These are phyloP conservation scores for Apeltes quadracus DNA, from an alignment of 2,113 vertebrate species.

Conservation along the genomic window DNA sequence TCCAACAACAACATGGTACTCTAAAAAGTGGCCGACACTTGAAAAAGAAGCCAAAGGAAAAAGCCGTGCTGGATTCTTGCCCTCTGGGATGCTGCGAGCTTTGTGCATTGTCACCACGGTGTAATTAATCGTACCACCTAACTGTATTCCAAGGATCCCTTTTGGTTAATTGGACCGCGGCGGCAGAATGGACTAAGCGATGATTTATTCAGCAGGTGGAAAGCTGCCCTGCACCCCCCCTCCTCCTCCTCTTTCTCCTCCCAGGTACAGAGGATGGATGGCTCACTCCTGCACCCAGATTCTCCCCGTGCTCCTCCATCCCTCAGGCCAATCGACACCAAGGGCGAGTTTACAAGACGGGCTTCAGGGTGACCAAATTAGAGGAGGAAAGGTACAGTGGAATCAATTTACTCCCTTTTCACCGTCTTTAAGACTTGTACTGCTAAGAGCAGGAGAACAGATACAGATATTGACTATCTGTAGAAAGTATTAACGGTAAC, in stretches of 20 bases:
- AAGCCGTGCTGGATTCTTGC: conserved; percentile 34
- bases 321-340: conserved; percentile 59
- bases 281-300: conserved; percentile 41
- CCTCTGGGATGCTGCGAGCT: conserved; percentile 59
- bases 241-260: background rate
- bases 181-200: conserved; percentile 64
- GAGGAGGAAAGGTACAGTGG: conserved; percentile 38
- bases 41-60: conserved; percentile 43
- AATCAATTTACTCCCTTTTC: conserved; percentile 44
- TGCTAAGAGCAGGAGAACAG: conserved; percentile 21
- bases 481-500: conserved; percentile 50
- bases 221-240: conserved; percentile 6
- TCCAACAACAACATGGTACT: conserved; percentile 23
- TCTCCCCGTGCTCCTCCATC: conserved; percentile 44
- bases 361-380: conserved; percentile 42
- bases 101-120: conserved; percentile 57
- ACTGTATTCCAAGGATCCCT: conserved; percentile 66
- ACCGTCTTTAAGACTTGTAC: conserved; percentile 17
- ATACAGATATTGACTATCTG: conserved; percentile 43
- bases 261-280: conserved; percentile 62
- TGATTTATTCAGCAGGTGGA: conserved; percentile 76
- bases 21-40: conserved; percentile 42
- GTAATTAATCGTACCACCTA: conserved; percentile 75
- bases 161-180: conserved; percentile 78
- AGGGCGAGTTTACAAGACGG: conserved; percentile 48